A percentile compares a stretch with the other conserved stretches of the same genome.
Evolutionary conservation across 2,113 vertebrate species (phyloP).

Genomic region (Cheirogaleus medius): DNA sequence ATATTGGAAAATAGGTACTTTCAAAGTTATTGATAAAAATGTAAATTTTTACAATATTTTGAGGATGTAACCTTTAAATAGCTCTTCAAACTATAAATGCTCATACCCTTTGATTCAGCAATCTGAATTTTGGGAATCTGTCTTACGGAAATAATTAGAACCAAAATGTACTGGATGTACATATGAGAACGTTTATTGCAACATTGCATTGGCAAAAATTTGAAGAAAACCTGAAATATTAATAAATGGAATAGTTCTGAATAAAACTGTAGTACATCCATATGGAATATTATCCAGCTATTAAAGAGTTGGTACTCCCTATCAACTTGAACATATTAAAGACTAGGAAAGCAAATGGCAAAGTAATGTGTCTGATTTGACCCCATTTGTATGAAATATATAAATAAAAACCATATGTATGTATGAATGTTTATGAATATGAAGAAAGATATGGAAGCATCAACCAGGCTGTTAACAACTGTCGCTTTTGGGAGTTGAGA

Average conservation of each 20-base stretch:
- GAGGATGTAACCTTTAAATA: neutral
- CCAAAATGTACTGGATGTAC: neutral
- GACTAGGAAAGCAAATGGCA: neutral
- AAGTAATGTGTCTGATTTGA: neutral
- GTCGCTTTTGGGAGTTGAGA: neutral
- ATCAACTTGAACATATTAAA: neutral
- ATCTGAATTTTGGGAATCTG: neutral
- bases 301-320: neutral
- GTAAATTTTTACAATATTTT: neutral
- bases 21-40: neutral
- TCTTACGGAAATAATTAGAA: neutral
- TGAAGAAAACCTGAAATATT: neutral
- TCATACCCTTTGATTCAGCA: neutral
- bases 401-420: neutral
- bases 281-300: neutral
- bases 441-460: neutral
- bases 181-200: neutral
- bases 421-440: neutral
- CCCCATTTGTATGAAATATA: neutral
- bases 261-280: neutral
- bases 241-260: neutral
- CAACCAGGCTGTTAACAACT: neutral
- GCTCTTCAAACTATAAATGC: neutral
- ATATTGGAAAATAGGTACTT: neutral
- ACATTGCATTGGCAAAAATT: neutral